Conservation (phyloP, 2,888 invertebrate genomes). For the Zaprionus obscuricornis region DNA sequence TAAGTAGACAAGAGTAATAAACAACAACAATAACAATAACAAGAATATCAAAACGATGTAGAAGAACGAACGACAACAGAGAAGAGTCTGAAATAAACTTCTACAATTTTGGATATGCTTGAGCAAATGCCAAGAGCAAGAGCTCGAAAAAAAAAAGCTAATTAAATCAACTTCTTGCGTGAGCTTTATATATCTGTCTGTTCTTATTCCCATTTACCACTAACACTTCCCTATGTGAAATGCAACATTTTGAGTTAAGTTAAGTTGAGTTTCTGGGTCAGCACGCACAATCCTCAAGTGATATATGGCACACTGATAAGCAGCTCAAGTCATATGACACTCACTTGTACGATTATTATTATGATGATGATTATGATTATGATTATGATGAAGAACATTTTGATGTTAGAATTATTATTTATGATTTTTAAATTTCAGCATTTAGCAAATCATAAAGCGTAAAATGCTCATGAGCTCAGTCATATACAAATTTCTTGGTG, state of each 20-base stretch:
- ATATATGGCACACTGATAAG: slow-evolving; percentile 58
- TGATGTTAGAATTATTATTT: slow-evolving; percentile 56
- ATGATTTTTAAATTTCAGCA: slow-evolving; percentile 52
- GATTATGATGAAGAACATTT: slow-evolving; percentile 1
- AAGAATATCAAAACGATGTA: slow-evolving; percentile 1
- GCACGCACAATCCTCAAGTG: slow-evolving; percentile 53
- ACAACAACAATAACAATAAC: slow-evolving; percentile 21
- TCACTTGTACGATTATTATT: slow-evolving; percentile 5
- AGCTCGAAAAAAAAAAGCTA: slow-evolving; percentile 47
- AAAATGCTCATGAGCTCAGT: slow-evolving; percentile 58
- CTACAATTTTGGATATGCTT: slow-evolving; percentile 60
- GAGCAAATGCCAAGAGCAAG: slow-evolving; percentile 52
- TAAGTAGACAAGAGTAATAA: slow-evolving; percentile 17
- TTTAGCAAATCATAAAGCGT: slow-evolving; percentile 67
- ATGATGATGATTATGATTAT: neutral
- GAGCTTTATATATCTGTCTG: slow-evolving; percentile 21
- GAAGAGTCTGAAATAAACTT: slow-evolving; percentile 16
- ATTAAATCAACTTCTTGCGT: slow-evolving; percentile 59
- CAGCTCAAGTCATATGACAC: slow-evolving; percentile 35
- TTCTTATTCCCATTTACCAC: slow-evolving; percentile 6
- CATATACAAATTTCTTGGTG: slow-evolving; percentile 55
- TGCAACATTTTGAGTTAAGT: slow-evolving; percentile 19
- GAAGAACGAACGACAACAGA: slow-evolving; percentile 17
- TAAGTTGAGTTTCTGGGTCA: slow-evolving; percentile 70
- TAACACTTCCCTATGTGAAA: slow-evolving; percentile 35